These are phyloP conservation scores for Ypsolopha sequella DNA, from an alignment of 2,888 invertebrate genomes.

Conservation along the genomic window DNA sequence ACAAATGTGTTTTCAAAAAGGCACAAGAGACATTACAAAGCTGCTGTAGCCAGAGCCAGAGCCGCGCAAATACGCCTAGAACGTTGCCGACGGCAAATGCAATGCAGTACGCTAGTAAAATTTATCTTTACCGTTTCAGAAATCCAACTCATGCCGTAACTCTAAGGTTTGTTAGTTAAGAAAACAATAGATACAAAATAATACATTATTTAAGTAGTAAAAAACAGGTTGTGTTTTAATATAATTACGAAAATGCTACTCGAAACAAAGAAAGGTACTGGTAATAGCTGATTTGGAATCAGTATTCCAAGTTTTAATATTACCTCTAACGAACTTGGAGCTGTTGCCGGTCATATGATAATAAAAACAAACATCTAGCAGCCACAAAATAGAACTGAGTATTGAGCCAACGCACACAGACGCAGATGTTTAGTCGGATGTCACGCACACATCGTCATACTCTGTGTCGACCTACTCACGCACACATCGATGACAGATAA, in stretches of 20 bases:
- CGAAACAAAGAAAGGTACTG: not conserved
- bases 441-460: conserved; percentile 43
- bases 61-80: conserved; percentile 28
- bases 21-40: not conserved
- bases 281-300: not conserved
- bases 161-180: too few species aligned
- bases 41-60: not conserved
- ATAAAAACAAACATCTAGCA: conserved; percentile 69
- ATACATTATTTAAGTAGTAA: too few species aligned
- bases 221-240: too few species aligned
- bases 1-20: too few species aligned
- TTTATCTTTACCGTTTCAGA: too few species aligned
- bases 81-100: conserved; percentile 18
- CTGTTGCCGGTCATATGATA: conserved; percentile 61
- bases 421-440: conserved; percentile 48
- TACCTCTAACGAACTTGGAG: conserved; percentile 31
- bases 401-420: conserved; percentile 62
- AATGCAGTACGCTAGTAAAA: too few species aligned
- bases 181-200: too few species aligned
- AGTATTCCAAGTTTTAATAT: conserved; percentile 5
- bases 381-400: conserved; percentile 66
- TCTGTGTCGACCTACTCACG: conserved; percentile 31
- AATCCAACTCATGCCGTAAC: too few species aligned
- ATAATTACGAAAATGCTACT: not conserved
- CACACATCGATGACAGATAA: conserved; percentile 49